phyloP scores from a whole-genome alignment of 2,797 vertebrate species.

The Rhincodon typus region DNA sequence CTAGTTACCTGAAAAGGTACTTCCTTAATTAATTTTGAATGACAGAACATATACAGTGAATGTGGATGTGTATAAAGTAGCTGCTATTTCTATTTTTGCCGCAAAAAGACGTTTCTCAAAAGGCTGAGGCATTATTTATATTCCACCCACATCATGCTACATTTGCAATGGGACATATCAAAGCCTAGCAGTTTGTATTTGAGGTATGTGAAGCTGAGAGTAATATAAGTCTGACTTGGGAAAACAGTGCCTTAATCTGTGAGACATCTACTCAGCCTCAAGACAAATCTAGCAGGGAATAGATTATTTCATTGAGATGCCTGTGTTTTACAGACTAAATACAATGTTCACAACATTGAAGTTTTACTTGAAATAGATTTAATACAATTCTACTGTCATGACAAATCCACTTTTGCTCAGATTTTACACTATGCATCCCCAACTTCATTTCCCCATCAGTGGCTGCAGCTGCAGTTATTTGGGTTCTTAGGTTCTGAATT shows the following conservation, averaged over 20 bases:
- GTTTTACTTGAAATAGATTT: background rate
- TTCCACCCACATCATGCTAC: background rate
- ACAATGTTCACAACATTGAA: background rate
- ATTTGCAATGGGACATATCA: constrained; percentile 18
- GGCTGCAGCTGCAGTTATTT: background rate
- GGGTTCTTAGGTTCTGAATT: background rate
- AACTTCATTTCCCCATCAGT: background rate
- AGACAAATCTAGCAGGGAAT: background rate
- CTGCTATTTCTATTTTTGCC: background rate
- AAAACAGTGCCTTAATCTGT: background rate
- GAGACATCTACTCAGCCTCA: background rate
- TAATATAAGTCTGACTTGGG: background rate
- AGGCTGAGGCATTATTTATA: constrained; percentile 1
- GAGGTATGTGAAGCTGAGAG: background rate
- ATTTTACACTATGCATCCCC: background rate
- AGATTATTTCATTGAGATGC: background rate
- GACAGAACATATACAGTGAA: background rate
- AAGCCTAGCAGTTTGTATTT: background rate
- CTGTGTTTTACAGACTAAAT: background rate
- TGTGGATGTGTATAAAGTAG: background rate
- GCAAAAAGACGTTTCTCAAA: background rate
- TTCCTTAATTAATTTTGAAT: background rate
- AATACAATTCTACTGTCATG: background rate
- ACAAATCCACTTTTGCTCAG: background rate
- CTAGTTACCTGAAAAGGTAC: background rate